Conservation (phyloP, 1,140 invertebrate species). For the Zaprionus africanus region DNA sequence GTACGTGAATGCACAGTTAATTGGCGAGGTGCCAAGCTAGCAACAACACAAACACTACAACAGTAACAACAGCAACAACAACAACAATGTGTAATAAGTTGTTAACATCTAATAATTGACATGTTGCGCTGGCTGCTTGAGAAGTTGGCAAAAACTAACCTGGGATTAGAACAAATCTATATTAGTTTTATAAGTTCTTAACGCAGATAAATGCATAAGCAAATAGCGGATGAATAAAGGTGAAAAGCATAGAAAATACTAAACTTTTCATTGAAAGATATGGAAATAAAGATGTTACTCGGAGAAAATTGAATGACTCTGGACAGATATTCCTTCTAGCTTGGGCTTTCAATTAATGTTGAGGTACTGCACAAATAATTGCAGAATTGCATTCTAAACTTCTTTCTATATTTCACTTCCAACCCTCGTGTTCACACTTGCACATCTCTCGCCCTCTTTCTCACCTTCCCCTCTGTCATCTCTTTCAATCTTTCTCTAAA, state of each 20-base stretch:
- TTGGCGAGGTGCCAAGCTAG: slow-evolving; percentile 54
- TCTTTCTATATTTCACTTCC: slow-evolving; percentile 8
- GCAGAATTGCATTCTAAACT: background rate
- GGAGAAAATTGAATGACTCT: too few species aligned
- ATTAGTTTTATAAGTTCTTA: background rate
- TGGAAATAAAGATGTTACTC: too few species aligned
- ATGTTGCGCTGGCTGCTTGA: slow-evolving; percentile 26
- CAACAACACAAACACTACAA: slow-evolving; percentile 3
- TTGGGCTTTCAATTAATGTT: too few species aligned
- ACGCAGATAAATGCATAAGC: too few species aligned
- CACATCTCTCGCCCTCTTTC: background rate
- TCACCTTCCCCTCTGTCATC: background rate
- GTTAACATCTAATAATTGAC: slow-evolving; percentile 36
- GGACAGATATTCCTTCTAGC: background rate
- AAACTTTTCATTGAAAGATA: too few species aligned
- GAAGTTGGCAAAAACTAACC: background rate
- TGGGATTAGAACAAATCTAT: background rate
- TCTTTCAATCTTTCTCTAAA: slow-evolving; percentile 32
- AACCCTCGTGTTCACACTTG: slow-evolving; percentile 30
- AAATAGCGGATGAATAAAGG: too few species aligned
- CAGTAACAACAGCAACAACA: slow-evolving; percentile 5
- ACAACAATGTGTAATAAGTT: slow-evolving; percentile 53
- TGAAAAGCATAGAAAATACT: too few species aligned
- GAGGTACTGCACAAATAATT: too few species aligned
- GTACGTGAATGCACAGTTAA: slow-evolving; percentile 76